Evolutionary conservation across 2,797 vertebrate species (phyloP), one percentile per base, ranked within the genome.

Genomic region (Margarornis squamiger): DNA sequence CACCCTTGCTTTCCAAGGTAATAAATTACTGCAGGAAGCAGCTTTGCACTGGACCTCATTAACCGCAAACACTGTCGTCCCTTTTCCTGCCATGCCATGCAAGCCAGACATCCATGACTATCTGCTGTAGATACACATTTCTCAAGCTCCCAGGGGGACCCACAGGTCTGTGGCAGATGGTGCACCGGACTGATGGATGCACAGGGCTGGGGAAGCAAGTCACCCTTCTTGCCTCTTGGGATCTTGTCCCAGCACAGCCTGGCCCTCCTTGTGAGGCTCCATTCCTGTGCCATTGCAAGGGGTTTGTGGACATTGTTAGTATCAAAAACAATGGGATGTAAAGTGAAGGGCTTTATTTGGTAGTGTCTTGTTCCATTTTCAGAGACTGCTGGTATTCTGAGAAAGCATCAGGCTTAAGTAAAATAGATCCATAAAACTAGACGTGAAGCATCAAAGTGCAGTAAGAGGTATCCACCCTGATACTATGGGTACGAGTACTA

Each of bases 21-120:
- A 89, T 85, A 94, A 95, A 95, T 95, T 66, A 89, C 67, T 73
- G 62, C 0, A 1, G 80, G 71, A 66, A 73, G 67, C 86, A 85
- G 83, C 86, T 93, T 95, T 86, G 66, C 58, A 46, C 41, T 32
- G 79, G 59, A 75, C 90, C 87, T 95, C 80, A 73, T 95, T 90
- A 87, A 62, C 67, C 0, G 0, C 88, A 65, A 72, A 52, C 22
- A 6, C 54, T 16, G 32, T n/a, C 0, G 0, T 70, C 67, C 63
- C 62, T 86, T 92, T 86, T 70, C 63, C 88, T 88, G 76, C 52
- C 59, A 13, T 67, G 79, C 20, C 19, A 5, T 0, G 22, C 62
- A 59, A 65, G 29, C 66, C 58, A 84, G 43, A 48, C 46, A 49
- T 63, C 63, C 82, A 1, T 26, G 66, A 38, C 77, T 88, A 78